phyloP scores from a whole-genome alignment of 2,113 vertebrate genomes.

The Cacatua alba region DNA sequence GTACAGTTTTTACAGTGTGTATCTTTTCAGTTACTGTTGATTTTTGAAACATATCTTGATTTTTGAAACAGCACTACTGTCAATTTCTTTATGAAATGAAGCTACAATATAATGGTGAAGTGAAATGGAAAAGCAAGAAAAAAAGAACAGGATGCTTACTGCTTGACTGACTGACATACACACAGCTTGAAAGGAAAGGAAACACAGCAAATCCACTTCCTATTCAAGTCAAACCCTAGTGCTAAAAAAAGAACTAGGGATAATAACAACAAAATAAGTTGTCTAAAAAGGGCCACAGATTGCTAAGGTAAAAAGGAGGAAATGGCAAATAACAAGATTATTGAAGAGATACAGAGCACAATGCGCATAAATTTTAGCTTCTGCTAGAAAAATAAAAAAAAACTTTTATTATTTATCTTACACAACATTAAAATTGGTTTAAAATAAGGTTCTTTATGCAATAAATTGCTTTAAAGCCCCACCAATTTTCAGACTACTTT shows the following conservation, averaged over 20 bases:
- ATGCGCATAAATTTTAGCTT: background rate
- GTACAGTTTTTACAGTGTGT: background rate
- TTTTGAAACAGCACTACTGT: background rate
- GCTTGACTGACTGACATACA: background rate
- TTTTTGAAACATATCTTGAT: background rate
- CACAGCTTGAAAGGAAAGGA: conserved; percentile 55
- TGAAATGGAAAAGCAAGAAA: background rate
- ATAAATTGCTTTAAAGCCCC: background rate
- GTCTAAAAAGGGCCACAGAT: background rate
- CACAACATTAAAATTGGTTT: background rate
- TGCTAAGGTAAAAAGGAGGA: conserved; percentile 6
- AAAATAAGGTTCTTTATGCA: background rate
- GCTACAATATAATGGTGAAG: background rate
- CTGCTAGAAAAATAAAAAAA: background rate
- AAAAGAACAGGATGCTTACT: background rate
- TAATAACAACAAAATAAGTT: background rate
- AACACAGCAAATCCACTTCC: conserved; percentile 63
- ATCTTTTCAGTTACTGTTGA: background rate
- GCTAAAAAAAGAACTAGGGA: conserved; percentile 60
- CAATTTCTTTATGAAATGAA: background rate
- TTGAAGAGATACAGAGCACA: background rate
- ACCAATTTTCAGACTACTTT: background rate
- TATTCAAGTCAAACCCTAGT: conserved; percentile 12
- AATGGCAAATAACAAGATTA: background rate
- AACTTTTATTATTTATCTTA: background rate